Evolutionary conservation across 30 jellyfish, hydroid and myxozoan genomes (phyloP).

Genomic region (Pelagia noctiluca): DNA sequence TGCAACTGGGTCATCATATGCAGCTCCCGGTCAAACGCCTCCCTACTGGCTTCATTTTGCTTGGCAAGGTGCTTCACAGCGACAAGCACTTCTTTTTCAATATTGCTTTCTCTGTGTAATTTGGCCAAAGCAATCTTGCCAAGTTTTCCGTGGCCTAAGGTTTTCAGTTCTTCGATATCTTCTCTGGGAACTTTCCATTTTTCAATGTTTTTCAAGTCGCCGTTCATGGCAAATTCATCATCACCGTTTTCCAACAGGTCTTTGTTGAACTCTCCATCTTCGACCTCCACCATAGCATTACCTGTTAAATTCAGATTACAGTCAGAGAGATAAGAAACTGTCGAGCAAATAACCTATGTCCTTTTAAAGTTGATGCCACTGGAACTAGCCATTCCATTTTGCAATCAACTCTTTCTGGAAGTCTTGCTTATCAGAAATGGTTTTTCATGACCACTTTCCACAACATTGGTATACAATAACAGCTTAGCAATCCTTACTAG

Average conservation of each 20-base stretch:
- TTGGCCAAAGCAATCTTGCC: slow-evolving; percentile 87
- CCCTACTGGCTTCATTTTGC: slow-evolving; percentile 60
- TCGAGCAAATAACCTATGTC: too few relatives aligned
- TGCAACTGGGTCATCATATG: slow-evolving; percentile 78
- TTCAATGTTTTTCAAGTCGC: slow-evolving; percentile 59
- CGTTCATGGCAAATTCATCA: slow-evolving; percentile 67
- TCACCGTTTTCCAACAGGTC: slow-evolving; percentile 77
- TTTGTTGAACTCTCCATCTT: slow-evolving; percentile 82
- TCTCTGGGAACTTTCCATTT: slow-evolving; percentile 76
- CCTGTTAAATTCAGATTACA: slow-evolving; percentile 28
- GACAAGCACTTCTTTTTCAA: slow-evolving; percentile 64
- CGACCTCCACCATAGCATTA: slow-evolving; percentile 73
- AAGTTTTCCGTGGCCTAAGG: slow-evolving; percentile 86
- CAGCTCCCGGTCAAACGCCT: slow-evolving; percentile 81
- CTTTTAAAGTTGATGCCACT: too few relatives aligned
- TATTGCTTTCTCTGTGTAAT: slow-evolving; percentile 79
- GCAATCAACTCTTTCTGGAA: too few relatives aligned
- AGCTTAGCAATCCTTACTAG: too few relatives aligned
- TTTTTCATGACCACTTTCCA: too few relatives aligned
- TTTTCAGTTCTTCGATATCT: slow-evolving; percentile 54
- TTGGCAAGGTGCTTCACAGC: slow-evolving; percentile 79
- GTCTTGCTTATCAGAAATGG: too few relatives aligned
- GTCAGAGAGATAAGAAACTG: too few relatives aligned
- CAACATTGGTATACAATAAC: too few relatives aligned
- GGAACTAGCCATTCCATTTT: too few relatives aligned